Base-by-base conservation (phyloP, 2,888 invertebrate genomes). In the Dynastes tityus region DNA sequence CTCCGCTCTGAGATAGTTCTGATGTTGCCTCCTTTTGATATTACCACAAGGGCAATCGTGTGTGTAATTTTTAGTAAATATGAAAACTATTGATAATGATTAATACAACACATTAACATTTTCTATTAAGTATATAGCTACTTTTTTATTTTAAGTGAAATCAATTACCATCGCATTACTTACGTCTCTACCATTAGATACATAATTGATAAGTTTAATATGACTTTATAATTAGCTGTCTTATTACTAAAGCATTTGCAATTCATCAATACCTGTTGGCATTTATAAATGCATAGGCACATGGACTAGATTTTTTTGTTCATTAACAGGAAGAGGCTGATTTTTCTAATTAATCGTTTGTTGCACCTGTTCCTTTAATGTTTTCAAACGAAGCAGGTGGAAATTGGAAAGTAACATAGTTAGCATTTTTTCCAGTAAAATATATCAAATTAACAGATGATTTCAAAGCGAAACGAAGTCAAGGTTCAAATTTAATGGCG, bases 391-490 rank as follows among this genome's bases (percentile, higher is more conserved):
- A 49, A 45, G 16, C 16, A 37, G 40, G 40, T 45, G 16, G 40
- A 45, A 49, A 67, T 49, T 67, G 67, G 67, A 67, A 67, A 67
- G 67, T 67, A 67, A 22, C 49, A 67, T 45, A 67, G 27, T 49
- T 67, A 64, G 37, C 32, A 64, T 64, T 64, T 64, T 64, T 64
- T 11, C 29, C 29, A 2, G 37, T 13, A 37, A 13, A 37, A 13
- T 64, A 29, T n/a, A 55, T n/a, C 16, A 11, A 6, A 55, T 55
- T n/a, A 16, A 8, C 16, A n/a, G 37, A 13, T 32, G n/a, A 8
- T 11, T 45, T 11, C 37, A 8, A 29, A n/a, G 29, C 22, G n/a
- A n/a, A 64, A 32, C 37, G 40, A 64, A 64, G 29, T 64, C 61
- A 61, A 29, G 29, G 61, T 61, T 61, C 29, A 61, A 27, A 61